Evolutionary conservation across 2,113 vertebrate genomes (phyloP), one percentile per base, ranked within the genome.

Genomic region (Haplochromis burtoni): DNA sequence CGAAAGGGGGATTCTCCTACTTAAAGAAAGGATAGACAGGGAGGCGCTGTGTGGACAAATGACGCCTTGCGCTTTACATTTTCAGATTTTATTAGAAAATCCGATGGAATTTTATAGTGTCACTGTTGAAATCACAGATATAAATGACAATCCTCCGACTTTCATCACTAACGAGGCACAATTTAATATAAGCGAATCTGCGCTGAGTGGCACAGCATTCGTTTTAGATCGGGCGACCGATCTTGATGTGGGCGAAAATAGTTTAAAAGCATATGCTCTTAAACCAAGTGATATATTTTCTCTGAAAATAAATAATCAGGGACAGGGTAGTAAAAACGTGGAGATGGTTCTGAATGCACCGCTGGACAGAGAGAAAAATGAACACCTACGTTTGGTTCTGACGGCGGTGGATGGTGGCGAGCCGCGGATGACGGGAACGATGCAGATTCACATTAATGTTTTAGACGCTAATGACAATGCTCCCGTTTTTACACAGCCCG

Each of bases 1-100:
- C 38, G 89, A 90, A 6, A 61, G 33, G 4, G 89, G 86, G 12
- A 45, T 94, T 29, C 88, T 97, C 31, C 45, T 92, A 1, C 83
- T 97, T 31, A 96, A 93, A 45, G 94, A 96, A 51, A 96, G 93
- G 90, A 95, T 97, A 59, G 97, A 97, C 87, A 78, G 97, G 38
- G 97, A 97, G 78, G 59, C 54, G 2, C 11, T 97, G 10, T 97
- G 97, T 17, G 90, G 91, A 47, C 89, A 92, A 80, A 79, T 29
- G 0, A 92, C 93, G 8, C 94, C 94, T 16, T 97, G 97, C 33
- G 63, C 96, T 35, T 42, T 97, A 45, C 91, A 94, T 87, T 96
- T 96, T 89, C 96, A 97, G 83, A 89, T 97, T 45, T 83, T 97
- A 40, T 8, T 97, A 35, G 94, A 96, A 86, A 94, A 96, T 38